Base-by-base conservation (phyloP, 2,113 vertebrate species). In the Rhinoderma darwinii region DNA sequence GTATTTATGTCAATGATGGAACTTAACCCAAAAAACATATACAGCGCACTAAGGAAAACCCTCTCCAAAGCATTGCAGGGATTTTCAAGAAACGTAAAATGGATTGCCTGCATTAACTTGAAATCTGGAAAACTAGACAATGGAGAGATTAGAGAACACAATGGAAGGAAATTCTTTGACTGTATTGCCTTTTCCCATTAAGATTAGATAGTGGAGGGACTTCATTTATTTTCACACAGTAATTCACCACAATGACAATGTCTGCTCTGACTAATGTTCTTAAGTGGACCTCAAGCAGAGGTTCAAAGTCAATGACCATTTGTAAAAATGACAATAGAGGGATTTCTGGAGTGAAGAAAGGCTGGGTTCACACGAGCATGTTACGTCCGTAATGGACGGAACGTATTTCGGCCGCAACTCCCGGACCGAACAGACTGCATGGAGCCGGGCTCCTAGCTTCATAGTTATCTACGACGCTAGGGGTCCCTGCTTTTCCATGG, bases 161-260 rank as follows among this genome's bases (percentile, higher is more conserved):
- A 89, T 89, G 91, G 90, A 92, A 95, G 94, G 92, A 94, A 94
- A 95, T 93, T 93, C 94, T 94, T 93, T 93, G 93, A 92, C 94
- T 94, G 91, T 93, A 94, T 94, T 94, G 93, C 93, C 92, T 95
- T 90, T 95, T 94, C 94, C 94, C 93, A 92, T 92, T 90, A 93
- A 87, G 92, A 94, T 95, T 93, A 95, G 93, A 94, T 92, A 94
- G 88, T 82, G 86, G n/a, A 61, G 51, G 37, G 68, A 75, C 78
- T 87, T 75, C 68, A 87, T 82, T 87, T 82, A 82, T 87, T 87
- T 87, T 82, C 78, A 83, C 66, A 18, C 90, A 92, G 89, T 86
- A 90, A 92, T 92, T 89, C 90, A 18, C 88, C 86, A 88, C 89
- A 90, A 91, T 89, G 39, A 0, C 78, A 88, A 73, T 54, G 68